Evolutionary conservation across 1,140 invertebrate genomes (phyloP).

Genomic region (Neodiprion fabricii): DNA sequence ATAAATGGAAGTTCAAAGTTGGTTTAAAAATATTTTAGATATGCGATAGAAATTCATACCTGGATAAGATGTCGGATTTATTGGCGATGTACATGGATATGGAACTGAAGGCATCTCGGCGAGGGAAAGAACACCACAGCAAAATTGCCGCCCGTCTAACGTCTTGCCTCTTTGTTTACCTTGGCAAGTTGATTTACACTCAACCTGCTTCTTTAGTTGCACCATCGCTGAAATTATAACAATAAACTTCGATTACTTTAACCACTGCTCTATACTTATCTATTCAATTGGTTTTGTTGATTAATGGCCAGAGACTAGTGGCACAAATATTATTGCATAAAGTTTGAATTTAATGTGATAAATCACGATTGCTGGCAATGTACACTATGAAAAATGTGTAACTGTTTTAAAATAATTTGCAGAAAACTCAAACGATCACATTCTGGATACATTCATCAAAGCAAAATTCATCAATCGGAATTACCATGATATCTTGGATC

Average conservation of each 20-base stretch:
- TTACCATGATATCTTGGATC: conserved; percentile 53
- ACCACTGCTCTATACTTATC: too few species aligned
- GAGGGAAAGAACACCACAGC: conserved; percentile 48
- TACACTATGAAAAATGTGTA: too few species aligned
- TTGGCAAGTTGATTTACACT: conserved; percentile 50
- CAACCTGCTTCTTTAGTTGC: not conserved
- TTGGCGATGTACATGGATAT: conserved; percentile 60
- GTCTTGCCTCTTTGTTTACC: conserved; percentile 56
- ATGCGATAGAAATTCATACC: conserved; percentile 49
- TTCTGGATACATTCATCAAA: conserved; percentile 55
- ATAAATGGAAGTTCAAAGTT: not conserved
- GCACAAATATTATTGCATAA: too few species aligned
- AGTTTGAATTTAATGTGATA: too few species aligned
- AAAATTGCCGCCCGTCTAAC: conserved; percentile 57
- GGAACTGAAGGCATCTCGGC: conserved; percentile 58
- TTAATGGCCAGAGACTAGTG: too few species aligned
- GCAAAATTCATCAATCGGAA: conserved; percentile 47
- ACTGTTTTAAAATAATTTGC: conserved; percentile 29
- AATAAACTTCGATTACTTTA: too few species aligned
- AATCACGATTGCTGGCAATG: too few species aligned
- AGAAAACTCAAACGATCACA: conserved; percentile 56
- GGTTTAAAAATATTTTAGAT: conserved; percentile 41
- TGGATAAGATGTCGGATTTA: conserved; percentile 60
- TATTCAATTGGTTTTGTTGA: too few species aligned
- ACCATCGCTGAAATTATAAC: not conserved